Conservation (phyloP, 2,113 vertebrate species). For the Podiceps cristatus region DNA sequence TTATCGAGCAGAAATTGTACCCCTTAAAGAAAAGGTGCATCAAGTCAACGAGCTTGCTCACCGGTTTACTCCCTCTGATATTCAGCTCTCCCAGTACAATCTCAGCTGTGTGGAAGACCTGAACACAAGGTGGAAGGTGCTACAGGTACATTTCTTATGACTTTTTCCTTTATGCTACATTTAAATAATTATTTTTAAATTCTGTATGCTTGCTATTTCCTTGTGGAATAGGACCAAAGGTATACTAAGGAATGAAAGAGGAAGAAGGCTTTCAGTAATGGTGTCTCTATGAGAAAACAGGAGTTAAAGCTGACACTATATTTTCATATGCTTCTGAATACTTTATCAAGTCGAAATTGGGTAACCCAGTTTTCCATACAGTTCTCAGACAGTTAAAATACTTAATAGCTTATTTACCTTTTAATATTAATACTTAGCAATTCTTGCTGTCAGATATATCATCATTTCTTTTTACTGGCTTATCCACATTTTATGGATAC, state of each 20-base stretch:
- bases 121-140: constrained; percentile 91
- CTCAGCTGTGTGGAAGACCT: constrained; percentile 90
- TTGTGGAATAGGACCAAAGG: neutral
- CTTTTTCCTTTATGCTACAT: neutral
- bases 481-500: neutral
- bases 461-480: neutral
- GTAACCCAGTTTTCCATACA: neutral
- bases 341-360: neutral
- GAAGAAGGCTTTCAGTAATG: neutral
- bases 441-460: neutral
- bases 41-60: constrained; percentile 89
- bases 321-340: neutral
- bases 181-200: neutral
- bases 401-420: neutral
- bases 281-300: neutral
- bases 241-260: neutral
- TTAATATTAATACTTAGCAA: neutral
- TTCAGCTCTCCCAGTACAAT: constrained; percentile 89
- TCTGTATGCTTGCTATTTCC: neutral
- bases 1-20: constrained; percentile 88
- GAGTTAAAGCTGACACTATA: neutral
- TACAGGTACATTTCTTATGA: constrained; percentile 83
- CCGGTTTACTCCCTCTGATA: constrained; percentile 81
- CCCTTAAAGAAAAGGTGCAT: constrained; percentile 89
- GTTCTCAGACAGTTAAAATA: neutral